Conservation (phyloP, 2,113 vertebrate genomes). For the Epinephelus lanceolatus region DNA sequence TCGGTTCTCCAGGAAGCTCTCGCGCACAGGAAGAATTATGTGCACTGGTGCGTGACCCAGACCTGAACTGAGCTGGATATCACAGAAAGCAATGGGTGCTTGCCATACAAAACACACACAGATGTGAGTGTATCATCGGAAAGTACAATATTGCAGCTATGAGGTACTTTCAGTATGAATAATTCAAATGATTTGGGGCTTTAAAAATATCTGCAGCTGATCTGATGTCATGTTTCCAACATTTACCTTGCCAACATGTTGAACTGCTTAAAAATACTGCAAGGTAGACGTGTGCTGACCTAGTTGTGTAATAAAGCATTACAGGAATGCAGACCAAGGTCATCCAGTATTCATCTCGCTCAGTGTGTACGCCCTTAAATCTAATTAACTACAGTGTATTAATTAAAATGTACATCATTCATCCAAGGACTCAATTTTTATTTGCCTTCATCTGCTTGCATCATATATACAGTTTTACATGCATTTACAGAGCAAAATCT, state of each 20-base stretch:
- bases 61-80: conserved; percentile 33
- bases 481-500: not conserved
- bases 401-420: not conserved
- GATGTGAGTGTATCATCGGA: conserved; percentile 29
- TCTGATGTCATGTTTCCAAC: conserved; percentile 7
- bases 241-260: not conserved
- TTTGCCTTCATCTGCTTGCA: not conserved
- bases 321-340: conserved; percentile 16
- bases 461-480: not conserved
- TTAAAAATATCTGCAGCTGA: conserved; percentile 21
- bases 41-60: conserved; percentile 1
- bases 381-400: not conserved
- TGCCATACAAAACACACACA: not conserved
- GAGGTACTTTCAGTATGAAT: conserved; percentile 51
- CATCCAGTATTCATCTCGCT: not conserved
- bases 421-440: not conserved
- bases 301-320: conserved; percentile 50
- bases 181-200: conserved; percentile 37
- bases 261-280: conserved; percentile 11
- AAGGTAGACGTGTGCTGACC: conserved; percentile 46
- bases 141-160: conserved; percentile 45
- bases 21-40: not conserved
- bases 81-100: not conserved
- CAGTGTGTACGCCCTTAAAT: not conserved
- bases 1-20: not conserved